A percentile compares a stretch with the other conserved stretches of the same genome.
Conservation (phyloP, 1,140 invertebrate genomes). For the Pseudachorutes palmiensis region DNA sequence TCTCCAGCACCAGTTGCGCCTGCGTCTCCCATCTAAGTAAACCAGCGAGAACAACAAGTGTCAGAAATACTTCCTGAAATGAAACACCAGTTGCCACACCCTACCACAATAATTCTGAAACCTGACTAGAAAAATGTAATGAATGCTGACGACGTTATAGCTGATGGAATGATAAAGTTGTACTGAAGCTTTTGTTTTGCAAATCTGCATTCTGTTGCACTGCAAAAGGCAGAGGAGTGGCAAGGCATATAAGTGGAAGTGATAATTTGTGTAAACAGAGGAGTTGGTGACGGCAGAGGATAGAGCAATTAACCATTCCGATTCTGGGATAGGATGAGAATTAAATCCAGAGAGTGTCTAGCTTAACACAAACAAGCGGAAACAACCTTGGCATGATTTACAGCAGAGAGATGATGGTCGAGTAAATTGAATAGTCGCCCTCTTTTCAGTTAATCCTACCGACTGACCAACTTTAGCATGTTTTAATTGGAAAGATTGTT, state of each 20-base stretch:
- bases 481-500: no score
- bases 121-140: neutral
- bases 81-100: neutral
- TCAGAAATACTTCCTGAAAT: neutral
- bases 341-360: neutral
- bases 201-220: neutral
- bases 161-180: neutral
- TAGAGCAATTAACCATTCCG: neutral
- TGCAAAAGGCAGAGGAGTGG: neutral
- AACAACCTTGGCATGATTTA: neutral
- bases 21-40: conserved; percentile 32
- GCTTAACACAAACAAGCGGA: neutral
- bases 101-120: neutral
- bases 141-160: neutral
- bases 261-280: conserved; percentile 7
- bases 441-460: no score
- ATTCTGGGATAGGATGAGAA: neutral
- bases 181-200: neutral
- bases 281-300: neutral
- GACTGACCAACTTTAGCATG: no score
- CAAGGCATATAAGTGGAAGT: neutral
- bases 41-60: neutral
- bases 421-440: neutral
- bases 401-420: neutral
- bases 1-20: conserved; percentile 10